Evolutionary conservation across 2,888 invertebrate species (phyloP), one percentile per base, ranked within the genome.

Genomic region (Drosophila neutralis): DNA sequence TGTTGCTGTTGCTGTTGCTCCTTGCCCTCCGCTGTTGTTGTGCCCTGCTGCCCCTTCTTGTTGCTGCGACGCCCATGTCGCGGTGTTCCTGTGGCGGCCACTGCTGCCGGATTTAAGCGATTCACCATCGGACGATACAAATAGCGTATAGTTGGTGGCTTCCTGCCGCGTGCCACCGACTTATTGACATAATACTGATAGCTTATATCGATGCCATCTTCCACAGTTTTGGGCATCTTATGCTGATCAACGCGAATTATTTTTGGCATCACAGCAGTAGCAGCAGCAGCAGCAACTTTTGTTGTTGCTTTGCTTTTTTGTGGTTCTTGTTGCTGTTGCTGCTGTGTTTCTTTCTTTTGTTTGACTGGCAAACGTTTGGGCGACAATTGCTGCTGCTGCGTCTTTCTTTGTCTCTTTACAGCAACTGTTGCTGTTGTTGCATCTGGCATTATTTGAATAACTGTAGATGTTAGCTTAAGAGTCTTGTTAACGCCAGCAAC

Each of bases 161-260:
- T 87, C 15, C 56, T 65, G 42, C 90, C 87, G 1, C 89, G 81
- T 8, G 57, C 71, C 29, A 76, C 4, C 0, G 90, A 79, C 7
- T 54, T 72, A 7, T 69, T 74, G 2, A 87, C 83, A 49, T 90
- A 90, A 33, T 76, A 57, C 27, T 87, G 82, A 45, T 87, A 87
- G 67, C 87, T 87, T n/a, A 86, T 69, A 31, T 87, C 87, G 51
- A 87, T 75, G 63, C 87, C 87, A 24, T 87, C 87, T 33, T 87
- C 82, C 6, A 83, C 75, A 5, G 88, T 90, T 2, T 59, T 54
- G 0, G 83, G 87, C 40, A 90, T 71, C 58, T 83, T 90, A 52
- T 87, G 87, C 57, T 90, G 87, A 0, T 54, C 51, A 27, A 71
- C 76, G 2, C 71, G 68, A 2, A 81, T 67, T 4, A 87, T 90